Conservation (phyloP, 30 jellyfish, hydroid and myxozoan genomes). For the Turritopsis dohrnii region DNA sequence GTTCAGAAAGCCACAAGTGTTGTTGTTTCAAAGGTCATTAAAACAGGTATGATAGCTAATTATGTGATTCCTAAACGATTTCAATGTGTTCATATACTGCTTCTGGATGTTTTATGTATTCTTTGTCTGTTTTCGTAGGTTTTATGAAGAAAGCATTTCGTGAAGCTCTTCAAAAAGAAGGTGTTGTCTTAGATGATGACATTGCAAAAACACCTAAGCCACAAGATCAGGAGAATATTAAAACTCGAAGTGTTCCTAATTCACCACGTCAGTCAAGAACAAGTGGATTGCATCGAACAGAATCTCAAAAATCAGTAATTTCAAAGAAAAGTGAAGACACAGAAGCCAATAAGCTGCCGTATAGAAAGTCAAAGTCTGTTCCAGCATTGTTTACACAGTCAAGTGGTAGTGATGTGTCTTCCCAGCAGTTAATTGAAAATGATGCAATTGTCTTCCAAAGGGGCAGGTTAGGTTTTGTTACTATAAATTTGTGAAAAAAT, state of each 20-base stretch:
- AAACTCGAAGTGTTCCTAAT: slow-evolving; percentile 29
- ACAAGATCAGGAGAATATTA: neutral
- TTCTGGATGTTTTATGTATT: neutral
- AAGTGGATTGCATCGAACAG: neutral
- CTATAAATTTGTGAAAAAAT: neutral
- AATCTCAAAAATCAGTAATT: neutral
- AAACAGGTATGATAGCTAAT: slow-evolving; percentile 43
- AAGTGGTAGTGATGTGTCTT: neutral
- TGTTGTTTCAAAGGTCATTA: slow-evolving; percentile 47
- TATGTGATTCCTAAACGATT: too few species aligned
- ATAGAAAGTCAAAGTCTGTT: slow-evolving; percentile 4
- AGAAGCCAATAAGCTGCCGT: neutral
- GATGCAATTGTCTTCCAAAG: slow-evolving; percentile 9
- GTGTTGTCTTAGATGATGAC: slow-evolving; percentile 14
- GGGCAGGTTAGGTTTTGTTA: neutral
- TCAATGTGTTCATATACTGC: neutral
- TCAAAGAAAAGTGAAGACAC: neutral
- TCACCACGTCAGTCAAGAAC: slow-evolving; percentile 30
- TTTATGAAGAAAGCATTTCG: slow-evolving; percentile 62
- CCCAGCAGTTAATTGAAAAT: neutral
- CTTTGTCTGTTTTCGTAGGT: slow-evolving; percentile 32
- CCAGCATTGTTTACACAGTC: neutral
- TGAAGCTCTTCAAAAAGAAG: slow-evolving; percentile 54
- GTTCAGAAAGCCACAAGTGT: slow-evolving; percentile 67
- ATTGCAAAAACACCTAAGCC: neutral